Base-by-base conservation (phyloP, 2,888 invertebrate species). In the Ctenicera cuprea region DNA sequence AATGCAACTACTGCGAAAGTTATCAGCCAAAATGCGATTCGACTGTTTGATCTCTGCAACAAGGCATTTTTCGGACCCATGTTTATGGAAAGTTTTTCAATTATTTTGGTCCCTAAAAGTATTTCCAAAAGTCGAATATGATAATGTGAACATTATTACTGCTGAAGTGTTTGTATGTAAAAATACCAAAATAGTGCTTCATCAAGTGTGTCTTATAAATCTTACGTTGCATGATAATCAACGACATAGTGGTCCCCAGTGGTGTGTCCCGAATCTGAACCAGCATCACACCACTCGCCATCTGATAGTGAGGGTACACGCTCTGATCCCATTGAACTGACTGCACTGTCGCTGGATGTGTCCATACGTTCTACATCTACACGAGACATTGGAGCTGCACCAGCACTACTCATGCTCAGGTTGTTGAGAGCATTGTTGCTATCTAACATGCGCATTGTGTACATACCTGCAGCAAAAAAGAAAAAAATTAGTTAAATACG, bases 311-410 rank as follows among this genome's bases (percentile, higher is more conserved):
- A 95, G 2, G 95, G 95, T 9, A 96, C 95, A 12, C 96, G 90
- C 83, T 97, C 96, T 1, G 96, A 96, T 2, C 96, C 96, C 95
- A 97, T 95, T 1, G 96, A 96, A 74, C 96, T 96, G 38, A 96
- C 96, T 0, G 96, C 96, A 83, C 96, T 96, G 87, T 97, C 97
- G 69, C 95, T 95, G 14, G 95, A 95, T 0, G 95, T 94, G 85
- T 97, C 94, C 87, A 94, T 90, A 7, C 94, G 91, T 87, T 94
- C 93, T 87, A 87, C 88, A 80, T 90, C 91, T 48, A 87, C 84
- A 68, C 85, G 83, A 4, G 86, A 84, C 73, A 85, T 82, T 9
- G 80, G 78, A 30, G 80, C 80, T 62, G 86, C 83, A 41, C 84
- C 88, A 33, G 81, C 80, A 62, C 79, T 81, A 41, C 72, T 87